Conservation (phyloP, 2,888 invertebrate genomes). For the Platypus cylindrus region DNA sequence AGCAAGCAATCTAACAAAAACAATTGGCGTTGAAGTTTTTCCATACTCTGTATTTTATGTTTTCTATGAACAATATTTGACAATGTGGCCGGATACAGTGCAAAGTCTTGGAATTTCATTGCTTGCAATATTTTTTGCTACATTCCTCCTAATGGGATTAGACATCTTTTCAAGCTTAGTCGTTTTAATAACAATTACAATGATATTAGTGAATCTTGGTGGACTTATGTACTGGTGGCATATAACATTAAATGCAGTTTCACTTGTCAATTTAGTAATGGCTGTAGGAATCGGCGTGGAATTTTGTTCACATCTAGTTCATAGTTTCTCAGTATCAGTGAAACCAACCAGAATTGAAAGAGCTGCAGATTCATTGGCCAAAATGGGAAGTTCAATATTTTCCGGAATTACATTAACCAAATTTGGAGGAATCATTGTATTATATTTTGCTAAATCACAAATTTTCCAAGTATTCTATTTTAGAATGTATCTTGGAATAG, state of each 20-base stretch:
- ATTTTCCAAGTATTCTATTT: conserved; percentile 57
- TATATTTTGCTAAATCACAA: conserved; percentile 95
- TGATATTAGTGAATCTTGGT: conserved; percentile 86
- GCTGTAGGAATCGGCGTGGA: conserved; percentile 97
- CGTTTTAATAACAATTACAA: conserved; percentile 78
- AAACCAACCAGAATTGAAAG: conserved; percentile 58
- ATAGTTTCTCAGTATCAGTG: conserved; percentile 76
- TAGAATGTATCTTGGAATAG: conserved; percentile 79
- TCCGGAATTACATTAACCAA: conserved; percentile 97
- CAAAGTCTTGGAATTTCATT: conserved; percentile 80
- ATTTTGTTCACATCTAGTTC: conserved; percentile 94
- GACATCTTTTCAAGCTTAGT: conserved; percentile 84
- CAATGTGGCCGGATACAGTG: conserved; percentile 85
- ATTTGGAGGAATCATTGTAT: conserved; percentile 91
- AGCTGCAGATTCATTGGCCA: conserved; percentile 70
- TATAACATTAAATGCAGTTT: conserved; percentile 91
- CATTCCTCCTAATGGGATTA: conserved; percentile 84
- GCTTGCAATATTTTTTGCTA: conserved; percentile 86
- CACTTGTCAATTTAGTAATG: conserved; percentile 94
- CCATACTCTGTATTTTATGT: conserved; percentile 95
- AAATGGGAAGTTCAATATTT: conserved; percentile 92
- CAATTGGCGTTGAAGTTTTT: conserved; percentile 61
- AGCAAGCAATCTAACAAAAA: conserved; percentile 50
- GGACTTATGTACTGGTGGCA: conserved; percentile 97
- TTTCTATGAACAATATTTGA: conserved; percentile 97